These are phyloP conservation scores for Sesia apiformis DNA, from an alignment of 2,888 invertebrate species.

Conservation along the genomic window DNA sequence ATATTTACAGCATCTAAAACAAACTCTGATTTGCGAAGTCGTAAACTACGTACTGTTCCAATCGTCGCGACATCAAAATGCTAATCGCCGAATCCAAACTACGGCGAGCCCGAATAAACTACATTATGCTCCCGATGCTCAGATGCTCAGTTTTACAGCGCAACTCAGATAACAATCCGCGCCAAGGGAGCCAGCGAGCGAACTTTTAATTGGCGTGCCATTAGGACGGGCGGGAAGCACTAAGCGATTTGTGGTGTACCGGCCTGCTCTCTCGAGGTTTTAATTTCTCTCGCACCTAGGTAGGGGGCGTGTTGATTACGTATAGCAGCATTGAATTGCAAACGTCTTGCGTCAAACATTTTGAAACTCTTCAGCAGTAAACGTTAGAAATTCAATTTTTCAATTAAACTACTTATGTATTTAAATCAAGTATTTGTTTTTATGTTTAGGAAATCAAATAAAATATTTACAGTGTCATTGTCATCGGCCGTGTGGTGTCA, in stretches of 20 bases:
- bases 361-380: too few relatives aligned
- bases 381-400: too few relatives aligned
- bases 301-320: slow-evolving; percentile 39
- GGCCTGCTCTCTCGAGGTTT: slow-evolving; percentile 61
- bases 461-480: too few relatives aligned
- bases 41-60: slow-evolving; percentile 11
- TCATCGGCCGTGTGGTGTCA: too few relatives aligned
- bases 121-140: slow-evolving; percentile 52
- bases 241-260: slow-evolving; percentile 75
- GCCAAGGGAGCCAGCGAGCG: slow-evolving; percentile 48
- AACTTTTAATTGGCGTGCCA: slow-evolving; percentile 76
- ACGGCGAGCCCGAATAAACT: slow-evolving; percentile 49
- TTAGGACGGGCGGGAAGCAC: slow-evolving; percentile 67
- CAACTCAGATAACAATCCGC: slow-evolving; percentile 55
- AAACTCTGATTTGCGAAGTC: background rate
- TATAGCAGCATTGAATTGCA: slow-evolving; percentile 25
- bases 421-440: too few relatives aligned
- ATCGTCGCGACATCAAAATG: slow-evolving; percentile 56
- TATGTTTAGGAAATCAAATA: too few relatives aligned
- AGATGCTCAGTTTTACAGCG: slow-evolving; percentile 68
- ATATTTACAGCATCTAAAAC: background rate
- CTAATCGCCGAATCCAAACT: slow-evolving; percentile 39
- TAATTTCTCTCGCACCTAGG: slow-evolving; percentile 57
- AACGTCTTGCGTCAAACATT: background rate
- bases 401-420: too few relatives aligned